Evolutionary conservation across 2,888 invertebrate genomes (phyloP).

Genomic region (Eupithecia abbreviata): DNA sequence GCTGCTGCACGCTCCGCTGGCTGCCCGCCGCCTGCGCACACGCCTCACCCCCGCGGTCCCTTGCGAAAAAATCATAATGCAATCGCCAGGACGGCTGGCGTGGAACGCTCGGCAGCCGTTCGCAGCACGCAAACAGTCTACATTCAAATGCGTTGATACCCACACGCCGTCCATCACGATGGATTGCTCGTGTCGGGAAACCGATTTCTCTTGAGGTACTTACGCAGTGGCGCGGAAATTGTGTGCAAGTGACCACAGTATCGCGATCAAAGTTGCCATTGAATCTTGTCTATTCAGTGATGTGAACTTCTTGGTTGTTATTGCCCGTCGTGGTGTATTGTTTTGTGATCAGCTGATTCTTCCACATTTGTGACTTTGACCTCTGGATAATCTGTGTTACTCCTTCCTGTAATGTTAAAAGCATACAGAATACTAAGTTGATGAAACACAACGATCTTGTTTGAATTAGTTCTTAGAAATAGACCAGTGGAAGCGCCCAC

Average conservation of each 20-base stretch:
- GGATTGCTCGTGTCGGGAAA: conserved; percentile 77
- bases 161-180: conserved; percentile 82
- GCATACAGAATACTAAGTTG: not conserved
- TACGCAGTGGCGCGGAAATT: conserved; percentile 67
- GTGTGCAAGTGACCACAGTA: conserved; percentile 56
- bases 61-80: conserved; percentile 84
- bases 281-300: conserved; percentile 75
- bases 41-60: conserved; percentile 76
- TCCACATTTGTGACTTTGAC: conserved; percentile 11
- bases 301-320: conserved; percentile 65
- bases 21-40: conserved; percentile 64
- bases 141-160: conserved; percentile 82
- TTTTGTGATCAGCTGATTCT: conserved; percentile 31
- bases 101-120: conserved; percentile 78
- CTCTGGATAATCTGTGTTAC: conserved; percentile 19
- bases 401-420: conserved; percentile 4
- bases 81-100: conserved; percentile 82
- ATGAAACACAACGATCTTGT: conserved; percentile 11
- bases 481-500: conserved; percentile 31
- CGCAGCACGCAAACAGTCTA: conserved; percentile 80
- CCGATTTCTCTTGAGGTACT: conserved; percentile 75
- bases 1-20: conserved; percentile 80
- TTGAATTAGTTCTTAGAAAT: conserved; percentile 18
- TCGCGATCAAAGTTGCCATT: conserved; percentile 71
- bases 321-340: conserved; percentile 35